A percentile compares a stretch with the other conserved stretches of the same genome.
phyloP scores from a whole-genome alignment of 1,140 invertebrate species.

The Bombus sibiricus region DNA sequence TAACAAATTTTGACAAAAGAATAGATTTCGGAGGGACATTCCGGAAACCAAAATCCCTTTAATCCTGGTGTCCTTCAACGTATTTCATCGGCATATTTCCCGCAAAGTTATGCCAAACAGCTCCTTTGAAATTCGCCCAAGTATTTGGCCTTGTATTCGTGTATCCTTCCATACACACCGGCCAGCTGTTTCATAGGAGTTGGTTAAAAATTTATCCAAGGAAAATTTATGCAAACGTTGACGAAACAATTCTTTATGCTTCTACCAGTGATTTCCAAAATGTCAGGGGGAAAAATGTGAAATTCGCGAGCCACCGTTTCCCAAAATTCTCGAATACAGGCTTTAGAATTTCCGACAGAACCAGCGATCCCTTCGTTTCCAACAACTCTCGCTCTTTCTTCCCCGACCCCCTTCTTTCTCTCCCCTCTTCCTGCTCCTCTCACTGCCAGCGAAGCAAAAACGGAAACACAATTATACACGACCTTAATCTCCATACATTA shows the following conservation, averaged over 20 bases:
- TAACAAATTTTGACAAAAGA: background rate
- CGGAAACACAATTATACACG: slow-evolving; percentile 28
- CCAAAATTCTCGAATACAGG: background rate
- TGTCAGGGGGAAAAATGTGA: background rate
- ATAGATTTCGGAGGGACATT: background rate
- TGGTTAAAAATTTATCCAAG: background rate
- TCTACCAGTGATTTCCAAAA: background rate
- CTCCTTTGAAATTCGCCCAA: slow-evolving; percentile 42
- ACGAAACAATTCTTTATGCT: background rate
- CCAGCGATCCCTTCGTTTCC: background rate
- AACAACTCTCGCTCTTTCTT: background rate
- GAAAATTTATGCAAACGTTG: background rate
- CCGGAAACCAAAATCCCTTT: background rate
- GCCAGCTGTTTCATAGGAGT: background rate
- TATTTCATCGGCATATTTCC: slow-evolving; percentile 22
- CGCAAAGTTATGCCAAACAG: slow-evolving; percentile 53
- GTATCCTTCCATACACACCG: background rate
- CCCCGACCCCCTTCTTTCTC: fast-evolving
- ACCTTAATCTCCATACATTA: slow-evolving; percentile 34
- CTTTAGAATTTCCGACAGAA: background rate
- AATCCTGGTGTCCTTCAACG: background rate
- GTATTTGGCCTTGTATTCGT: slow-evolving; percentile 1
- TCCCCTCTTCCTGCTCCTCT: background rate
- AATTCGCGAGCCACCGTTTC: background rate
- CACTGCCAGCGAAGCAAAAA: slow-evolving; percentile 5